Base-by-base conservation (phyloP, 1,140 invertebrate species). In the Drosophila pruinosa region DNA sequence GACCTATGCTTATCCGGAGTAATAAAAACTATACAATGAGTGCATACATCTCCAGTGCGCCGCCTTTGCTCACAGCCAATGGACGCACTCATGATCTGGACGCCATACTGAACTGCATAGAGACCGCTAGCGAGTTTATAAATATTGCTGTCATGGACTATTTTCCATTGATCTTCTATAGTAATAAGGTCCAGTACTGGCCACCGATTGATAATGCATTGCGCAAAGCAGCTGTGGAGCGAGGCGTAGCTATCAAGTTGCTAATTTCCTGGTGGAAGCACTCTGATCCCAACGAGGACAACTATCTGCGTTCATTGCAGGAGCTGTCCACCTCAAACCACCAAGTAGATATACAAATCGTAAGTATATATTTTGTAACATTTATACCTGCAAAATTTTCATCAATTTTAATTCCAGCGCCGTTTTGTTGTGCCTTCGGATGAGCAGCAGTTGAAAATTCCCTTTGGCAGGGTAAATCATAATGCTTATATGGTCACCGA, bases 401-500 rank as follows among this genome's bases (percentile, higher is more conserved):
- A 26, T 22, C 17, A 17, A 53, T 26, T 14, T 24, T 5, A 8
- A 1, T 62, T 65, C 1, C n/a, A 88, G 82, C 83, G 82, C 10
- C 82, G 96, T 56, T 98, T 97, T 91, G 92, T 95, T 15, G 96
- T 97, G 19, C 97, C 97, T 10, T 93, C 94, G 0, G 95, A 94
- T 50, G 92, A 94, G 2, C 93, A 94, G n/a, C 96, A 98, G 89
- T 92, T 93, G 45, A 95, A 95, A 91, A 98, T 99, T 74, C 98
- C 98, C 1, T 98, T 93, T 92, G 94, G 94, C 0, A 92, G 98
- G 63, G 98, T 99, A 0, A 99, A 99, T 92, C 98, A 99, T 91
- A 99, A 99, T 91, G 99, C 99, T 90, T 99, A 99, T 89, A 99
- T 99, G 98, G 97, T 99, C 3, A 99, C 98, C 0, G 98, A 99